Conservation (phyloP, 2,888 invertebrate species). For the Polymixis flavicincta region DNA sequence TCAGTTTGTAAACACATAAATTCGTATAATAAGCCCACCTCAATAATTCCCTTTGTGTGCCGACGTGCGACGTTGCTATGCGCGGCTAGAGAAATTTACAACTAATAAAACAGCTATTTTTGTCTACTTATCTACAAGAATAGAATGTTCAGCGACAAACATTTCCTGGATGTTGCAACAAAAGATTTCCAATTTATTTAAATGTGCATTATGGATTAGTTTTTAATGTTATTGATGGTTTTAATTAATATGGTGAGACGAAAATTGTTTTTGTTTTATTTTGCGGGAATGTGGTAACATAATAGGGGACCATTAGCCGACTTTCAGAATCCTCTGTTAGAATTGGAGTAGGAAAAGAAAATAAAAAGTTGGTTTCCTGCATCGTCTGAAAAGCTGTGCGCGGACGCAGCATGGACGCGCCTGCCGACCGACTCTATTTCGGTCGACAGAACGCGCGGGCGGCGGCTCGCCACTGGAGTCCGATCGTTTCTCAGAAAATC, state of each 20-base stretch:
- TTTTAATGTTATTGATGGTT: slow-evolving; percentile 43
- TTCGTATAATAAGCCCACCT: slow-evolving; percentile 52
- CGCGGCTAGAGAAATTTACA: slow-evolving; percentile 69
- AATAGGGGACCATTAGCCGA: slow-evolving; percentile 58
- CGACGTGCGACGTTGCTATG: slow-evolving; percentile 66
- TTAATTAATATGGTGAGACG: slow-evolving; percentile 43
- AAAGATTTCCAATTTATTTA: slow-evolving; percentile 41
- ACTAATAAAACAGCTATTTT: slow-evolving; percentile 75
- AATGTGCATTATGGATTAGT: slow-evolving; percentile 45
- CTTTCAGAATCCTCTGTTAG: slow-evolving; percentile 60
- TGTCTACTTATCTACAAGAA: slow-evolving; percentile 69
- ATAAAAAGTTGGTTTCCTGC: slow-evolving; percentile 77
- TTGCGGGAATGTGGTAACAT: slow-evolving; percentile 64
- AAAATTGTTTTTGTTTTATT: slow-evolving; percentile 61
- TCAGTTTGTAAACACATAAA: slow-evolving; percentile 45
- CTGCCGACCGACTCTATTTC: slow-evolving; percentile 75
- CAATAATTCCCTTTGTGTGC: slow-evolving; percentile 60
- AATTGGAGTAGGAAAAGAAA: slow-evolving; percentile 71
- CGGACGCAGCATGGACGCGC: slow-evolving; percentile 60
- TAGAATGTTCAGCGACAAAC: slow-evolving; percentile 73
- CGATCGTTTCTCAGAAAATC: slow-evolving; percentile 77
- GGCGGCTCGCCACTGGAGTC: slow-evolving; percentile 73
- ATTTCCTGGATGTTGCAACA: slow-evolving; percentile 73
- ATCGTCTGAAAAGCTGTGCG: slow-evolving; percentile 65
- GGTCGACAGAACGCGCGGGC: slow-evolving; percentile 74